These are phyloP conservation scores for Rotaria sp. DNA, from an alignment of 2,888 invertebrate genomes.

Conservation along the genomic window DNA sequence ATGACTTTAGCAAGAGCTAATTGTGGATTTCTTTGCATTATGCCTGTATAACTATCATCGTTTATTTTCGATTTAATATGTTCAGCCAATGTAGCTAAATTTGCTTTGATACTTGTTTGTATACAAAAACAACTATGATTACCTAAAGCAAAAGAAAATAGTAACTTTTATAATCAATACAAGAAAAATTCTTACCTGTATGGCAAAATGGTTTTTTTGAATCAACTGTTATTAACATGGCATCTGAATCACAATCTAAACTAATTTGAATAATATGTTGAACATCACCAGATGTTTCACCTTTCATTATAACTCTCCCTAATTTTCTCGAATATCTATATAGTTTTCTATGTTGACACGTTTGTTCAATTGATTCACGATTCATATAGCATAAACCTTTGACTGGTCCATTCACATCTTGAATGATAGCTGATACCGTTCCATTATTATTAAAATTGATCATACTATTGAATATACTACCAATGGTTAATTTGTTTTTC, in stretches of 20 bases:
- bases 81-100: no score
- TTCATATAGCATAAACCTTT: no score
- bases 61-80: no score
- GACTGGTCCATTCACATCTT: no score
- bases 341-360: not conserved
- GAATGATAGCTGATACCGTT: no score
- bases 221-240: not conserved
- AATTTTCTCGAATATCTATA: constrained; percentile 4
- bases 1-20: no score
- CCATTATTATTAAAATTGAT: no score
- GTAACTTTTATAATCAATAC: not conserved
- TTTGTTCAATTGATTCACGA: not conserved
- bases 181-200: not conserved
- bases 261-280: not conserved
- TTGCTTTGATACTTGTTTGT: not conserved
- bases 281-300: not conserved
- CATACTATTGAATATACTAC: no score
- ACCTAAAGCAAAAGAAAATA: not conserved
- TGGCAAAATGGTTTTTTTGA: not conserved
- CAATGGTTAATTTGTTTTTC: no score
- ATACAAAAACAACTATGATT: not conserved
- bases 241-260: no score
- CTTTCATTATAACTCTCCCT: not conserved
- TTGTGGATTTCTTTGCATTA: no score
- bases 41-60: no score